These are phyloP conservation scores for Trimorus sp. DNA, from an alignment of 2,888 invertebrate genomes.

Conservation along the genomic window DNA sequence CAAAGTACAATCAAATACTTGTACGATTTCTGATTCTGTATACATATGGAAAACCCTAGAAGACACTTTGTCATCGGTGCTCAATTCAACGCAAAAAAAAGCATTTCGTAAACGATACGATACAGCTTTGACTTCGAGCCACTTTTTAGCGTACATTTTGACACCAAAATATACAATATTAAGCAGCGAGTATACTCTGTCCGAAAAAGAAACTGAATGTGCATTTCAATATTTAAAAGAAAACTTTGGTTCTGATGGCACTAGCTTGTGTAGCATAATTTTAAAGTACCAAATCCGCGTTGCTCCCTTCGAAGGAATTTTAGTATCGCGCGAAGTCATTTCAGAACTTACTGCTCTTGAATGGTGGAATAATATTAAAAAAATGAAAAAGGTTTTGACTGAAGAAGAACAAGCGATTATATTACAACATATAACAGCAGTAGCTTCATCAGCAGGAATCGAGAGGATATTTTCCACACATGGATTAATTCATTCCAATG, in stretches of 20 bases:
- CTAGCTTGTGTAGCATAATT: neutral
- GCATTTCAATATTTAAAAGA: constrained; percentile 11
- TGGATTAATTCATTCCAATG: constrained; percentile 27
- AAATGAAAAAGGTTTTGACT: constrained; percentile 14
- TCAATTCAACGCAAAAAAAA: constrained; percentile 13
- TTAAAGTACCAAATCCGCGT: neutral
- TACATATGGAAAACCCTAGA: constrained; percentile 28
- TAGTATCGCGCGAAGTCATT: neutral
- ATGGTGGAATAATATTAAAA: constrained; percentile 34
- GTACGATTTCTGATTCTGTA: constrained; percentile 38
- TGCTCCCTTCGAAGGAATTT: constrained; percentile 5
- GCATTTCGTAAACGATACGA: constrained; percentile 2
- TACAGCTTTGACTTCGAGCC: neutral
- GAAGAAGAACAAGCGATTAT: constrained; percentile 24
- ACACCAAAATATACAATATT: constrained; percentile 24
- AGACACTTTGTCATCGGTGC: neutral
- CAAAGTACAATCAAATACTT: constrained; percentile 25
- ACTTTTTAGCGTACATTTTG: constrained; percentile 7
- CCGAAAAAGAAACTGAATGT: neutral
- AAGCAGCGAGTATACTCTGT: too few species aligned
- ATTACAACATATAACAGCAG: constrained; percentile 16
- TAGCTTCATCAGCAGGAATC: constrained; percentile 32
- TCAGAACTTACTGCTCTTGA: constrained; percentile 1
- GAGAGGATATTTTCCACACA: constrained; percentile 31
- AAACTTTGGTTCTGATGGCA: constrained; percentile 11